These are phyloP conservation scores for Pogonus chalceus DNA, from an alignment of 1,140 invertebrate species.

Conservation along the genomic window DNA sequence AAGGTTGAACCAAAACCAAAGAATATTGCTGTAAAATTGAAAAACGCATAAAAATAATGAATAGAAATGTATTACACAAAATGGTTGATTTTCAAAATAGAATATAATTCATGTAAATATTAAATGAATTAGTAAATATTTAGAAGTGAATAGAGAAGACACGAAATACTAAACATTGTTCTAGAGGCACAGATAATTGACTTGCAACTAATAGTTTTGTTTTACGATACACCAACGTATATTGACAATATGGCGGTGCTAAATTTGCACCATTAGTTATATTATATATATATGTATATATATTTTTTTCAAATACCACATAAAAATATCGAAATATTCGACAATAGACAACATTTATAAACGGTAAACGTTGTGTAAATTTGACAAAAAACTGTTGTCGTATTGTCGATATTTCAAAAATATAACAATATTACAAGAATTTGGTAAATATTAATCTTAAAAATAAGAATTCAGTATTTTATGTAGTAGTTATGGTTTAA, in stretches of 20 bases:
- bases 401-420: too few relatives aligned
- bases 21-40: too few relatives aligned
- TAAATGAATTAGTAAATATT: background rate
- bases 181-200: constrained; percentile 5
- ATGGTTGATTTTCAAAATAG: background rate
- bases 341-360: background rate
- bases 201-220: constrained; percentile 6
- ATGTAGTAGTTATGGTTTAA: background rate
- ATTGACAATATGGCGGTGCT: constrained; percentile 1
- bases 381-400: too few relatives aligned
- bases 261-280: background rate
- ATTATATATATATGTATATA: constrained; percentile 2
- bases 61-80: too few relatives aligned
- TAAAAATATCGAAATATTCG: background rate
- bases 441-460: too few relatives aligned
- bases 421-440: too few relatives aligned
- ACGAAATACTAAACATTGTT: background rate
- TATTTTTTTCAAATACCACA: too few relatives aligned
- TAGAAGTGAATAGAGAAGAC: constrained; percentile 1
- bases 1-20: too few relatives aligned
- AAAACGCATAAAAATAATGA: too few relatives aligned
- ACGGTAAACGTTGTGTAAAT: too few relatives aligned
- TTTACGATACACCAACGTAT: constrained; percentile 6
- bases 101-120: background rate
- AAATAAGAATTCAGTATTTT: too few relatives aligned